Conservation (phyloP, 2,888 invertebrate genomes). For the Drosophila birchii region DNA sequence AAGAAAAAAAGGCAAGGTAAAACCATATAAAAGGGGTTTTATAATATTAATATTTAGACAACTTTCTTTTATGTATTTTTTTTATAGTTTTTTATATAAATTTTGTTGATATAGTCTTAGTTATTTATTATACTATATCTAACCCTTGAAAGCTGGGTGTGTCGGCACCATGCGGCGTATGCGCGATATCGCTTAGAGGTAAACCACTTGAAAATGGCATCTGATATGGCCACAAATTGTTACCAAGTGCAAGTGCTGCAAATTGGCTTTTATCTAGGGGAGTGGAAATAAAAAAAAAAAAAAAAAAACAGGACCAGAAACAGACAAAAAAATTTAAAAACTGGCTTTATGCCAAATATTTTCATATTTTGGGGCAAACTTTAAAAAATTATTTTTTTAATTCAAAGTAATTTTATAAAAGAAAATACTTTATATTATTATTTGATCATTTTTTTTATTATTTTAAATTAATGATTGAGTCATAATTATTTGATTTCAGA, state of each 20-base stretch:
- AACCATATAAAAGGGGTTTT: constrained; percentile 4
- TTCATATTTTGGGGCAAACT: neutral
- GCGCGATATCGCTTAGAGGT: constrained; percentile 23
- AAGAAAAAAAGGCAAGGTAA: constrained; percentile 17
- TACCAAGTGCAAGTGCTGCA: constrained; percentile 23
- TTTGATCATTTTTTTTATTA: too few relatives aligned
- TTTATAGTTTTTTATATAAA: neutral
- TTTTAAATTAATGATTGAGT: too few relatives aligned
- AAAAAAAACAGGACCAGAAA: neutral
- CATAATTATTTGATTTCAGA: too few relatives aligned
- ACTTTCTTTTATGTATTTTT: constrained; percentile 1
- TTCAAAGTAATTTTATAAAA: neutral
- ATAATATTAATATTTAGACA: neutral
- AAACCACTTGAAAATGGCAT: constrained; percentile 35
- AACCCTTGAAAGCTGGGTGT: neutral
- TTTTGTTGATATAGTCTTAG: neutral
- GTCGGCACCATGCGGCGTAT: constrained; percentile 27
- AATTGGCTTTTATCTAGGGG: constrained; percentile 21
- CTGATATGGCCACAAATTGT: constrained; percentile 37
- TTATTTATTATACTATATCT: neutral
- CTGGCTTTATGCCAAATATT: neutral
- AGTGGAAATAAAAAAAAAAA: constrained; percentile 6
- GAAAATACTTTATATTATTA: neutral
- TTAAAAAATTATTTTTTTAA: neutral
- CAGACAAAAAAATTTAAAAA: neutral